Evolutionary conservation across 2,888 invertebrate species (phyloP), one percentile per base, ranked within the genome.

Genomic region (Stenotaenia linearis): DNA sequence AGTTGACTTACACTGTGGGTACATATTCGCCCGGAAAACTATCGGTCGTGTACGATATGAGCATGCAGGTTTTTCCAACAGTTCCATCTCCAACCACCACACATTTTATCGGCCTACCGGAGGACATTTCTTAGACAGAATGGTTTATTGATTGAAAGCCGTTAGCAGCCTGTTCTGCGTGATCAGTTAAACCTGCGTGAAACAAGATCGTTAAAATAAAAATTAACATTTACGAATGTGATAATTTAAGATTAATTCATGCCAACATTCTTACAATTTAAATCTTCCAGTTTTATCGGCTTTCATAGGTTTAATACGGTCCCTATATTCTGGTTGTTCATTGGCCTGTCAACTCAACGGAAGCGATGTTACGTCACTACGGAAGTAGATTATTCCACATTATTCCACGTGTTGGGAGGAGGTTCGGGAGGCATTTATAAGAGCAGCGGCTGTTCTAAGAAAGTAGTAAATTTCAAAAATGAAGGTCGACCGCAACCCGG

Each of bases 81-180:
- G 89, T 89, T 77, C 90, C 90, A 84, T 90, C 90, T 4, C 90
- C 90, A 21, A 90, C 90, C 12, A 90, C 89, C 28, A 90, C 90
- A 84, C 89, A 89, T 84, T 90, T 90, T 82, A 90, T 89, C 81
- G 89, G 89, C 32, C 85, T 83, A 77, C 85, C 85, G 77, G 85
- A 85, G 50, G 85, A 85, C 84, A 84, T 84, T 61, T 61, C 23
- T 61, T 61, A 61, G 23, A 23, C 15, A 25, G 23, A 28, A 61
- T 61, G 61, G 23, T 61, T 28, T 61, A 23, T 61, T 61, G 61
- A 61, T 61, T 61, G 45, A 2, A 45, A 5, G n/a, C 45, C n/a
- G 45, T 2, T 45, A 45, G 2, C 45, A 45, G 45, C 6, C 45
- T 45, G n/a, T 45, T 45, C 45, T 45, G 45, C 45, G 45, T 45